phyloP scores from a whole-genome alignment of 92 coral and sea anemone genomes.

The Plumapathes pennacea region DNA sequence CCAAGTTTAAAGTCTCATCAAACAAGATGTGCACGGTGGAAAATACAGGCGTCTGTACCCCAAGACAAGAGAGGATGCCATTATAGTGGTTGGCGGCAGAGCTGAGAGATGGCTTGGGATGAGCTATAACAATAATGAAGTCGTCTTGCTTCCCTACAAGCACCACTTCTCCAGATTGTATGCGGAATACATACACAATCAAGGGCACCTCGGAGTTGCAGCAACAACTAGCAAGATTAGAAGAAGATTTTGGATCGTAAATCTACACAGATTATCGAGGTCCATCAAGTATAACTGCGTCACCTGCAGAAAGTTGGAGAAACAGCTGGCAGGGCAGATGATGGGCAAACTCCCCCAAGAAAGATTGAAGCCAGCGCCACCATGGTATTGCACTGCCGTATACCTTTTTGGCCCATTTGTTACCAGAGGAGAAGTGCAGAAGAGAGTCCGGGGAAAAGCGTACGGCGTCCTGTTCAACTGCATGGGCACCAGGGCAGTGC shows the following conservation, averaged over 20 bases:
- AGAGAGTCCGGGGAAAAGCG: conserved; percentile 39
- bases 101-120: conserved; percentile 46
- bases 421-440: conserved; percentile 34
- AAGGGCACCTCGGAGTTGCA: conserved; percentile 40
- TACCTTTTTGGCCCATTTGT: conserved; percentile 58
- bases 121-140: conserved; percentile 50
- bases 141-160: conserved; percentile 41
- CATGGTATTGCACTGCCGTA: conserved; percentile 47
- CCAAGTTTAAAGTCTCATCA: conserved; percentile 34
- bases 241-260: conserved; percentile 43
- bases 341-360: conserved; percentile 52
- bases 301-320: conserved; percentile 28
- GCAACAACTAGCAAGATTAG: conserved; percentile 56
- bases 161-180: conserved; percentile 46
- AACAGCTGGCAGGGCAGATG: conserved; percentile 13
- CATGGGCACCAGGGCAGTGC: conserved; percentile 43
- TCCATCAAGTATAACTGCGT: conserved; percentile 38
- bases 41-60: conserved; percentile 61
- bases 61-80: conserved; percentile 33
- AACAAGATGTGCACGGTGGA: conserved; percentile 34
- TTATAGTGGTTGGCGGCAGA: conserved; percentile 54
- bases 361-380: conserved; percentile 43
- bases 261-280: conserved; percentile 20
- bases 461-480: conserved; percentile 56
- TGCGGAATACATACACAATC: conserved; percentile 29